Evolutionary conservation across 2,888 invertebrate species (phyloP), one percentile per base, ranked within the genome.

Genomic region (Spialia ferax): DNA sequence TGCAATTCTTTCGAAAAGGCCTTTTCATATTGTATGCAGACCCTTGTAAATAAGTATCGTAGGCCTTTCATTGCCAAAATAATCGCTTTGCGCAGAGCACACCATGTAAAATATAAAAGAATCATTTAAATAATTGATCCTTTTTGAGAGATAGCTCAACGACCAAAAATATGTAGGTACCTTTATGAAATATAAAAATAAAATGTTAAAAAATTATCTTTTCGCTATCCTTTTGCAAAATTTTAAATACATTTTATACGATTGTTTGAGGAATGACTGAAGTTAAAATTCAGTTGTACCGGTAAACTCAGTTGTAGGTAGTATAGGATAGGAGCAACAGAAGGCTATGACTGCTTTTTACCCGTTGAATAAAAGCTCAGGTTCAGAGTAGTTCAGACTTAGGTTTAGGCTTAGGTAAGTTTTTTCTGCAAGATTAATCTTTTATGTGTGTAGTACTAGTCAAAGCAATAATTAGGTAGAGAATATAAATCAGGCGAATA

Each of bases 101-200:
- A 60, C 29, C 29, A 48, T 32, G 29, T 32, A 60, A 60, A 60
- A 60, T 29, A 48, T 48, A 48, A 60, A 60, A 48, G 60, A 22
- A 48, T 60, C 48, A 32, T 26, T 48, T 29, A 18, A 60, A 29
- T 48, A 45, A 45, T 60, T 15, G 26, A 38, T 38, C n/a, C 35
- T n/a, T 55, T 57, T 38, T 1, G 5, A 38, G 35, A 6, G 0
- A 26, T 7, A 8, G 10, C 20, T 0, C 2, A 32, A 42, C 22
- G n/a, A 38, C n/a, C 0, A 57, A 20, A 45, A 45, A 13, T 13
- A 13, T 35, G 29, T 35, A 35, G 10, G n/a, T 11, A 35, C 35
- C 11, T 45, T 6, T n/a, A 7, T 57, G 38, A 15, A 45, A 45
- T 11, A 52, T 23, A 23, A 52, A 50, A 20, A 2, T 11, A 1